These are phyloP conservation scores for Bombus terrestris DNA, from an alignment of 1,140 invertebrate species.

Conservation along the genomic window DNA sequence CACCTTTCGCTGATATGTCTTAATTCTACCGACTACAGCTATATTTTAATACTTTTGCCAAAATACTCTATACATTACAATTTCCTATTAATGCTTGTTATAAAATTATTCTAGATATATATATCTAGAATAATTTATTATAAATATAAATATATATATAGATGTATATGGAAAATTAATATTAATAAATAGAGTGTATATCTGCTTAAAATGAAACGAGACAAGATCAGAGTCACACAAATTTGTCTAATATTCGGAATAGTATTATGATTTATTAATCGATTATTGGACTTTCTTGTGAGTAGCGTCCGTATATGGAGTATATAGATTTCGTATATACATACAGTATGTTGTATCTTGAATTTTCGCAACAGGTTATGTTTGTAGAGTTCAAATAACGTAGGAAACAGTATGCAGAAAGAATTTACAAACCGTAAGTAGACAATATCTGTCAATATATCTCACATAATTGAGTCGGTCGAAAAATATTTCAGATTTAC, in stretches of 20 bases:
- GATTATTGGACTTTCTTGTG: background rate
- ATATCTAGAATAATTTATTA: no score
- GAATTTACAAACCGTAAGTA: background rate
- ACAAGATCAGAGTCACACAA: no score
- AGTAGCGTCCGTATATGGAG: background rate
- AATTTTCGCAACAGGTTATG: constrained; percentile 40
- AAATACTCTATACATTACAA: background rate
- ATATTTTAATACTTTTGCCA: background rate
- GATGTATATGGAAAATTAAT: background rate
- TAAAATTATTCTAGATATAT: background rate
- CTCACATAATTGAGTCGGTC: background rate
- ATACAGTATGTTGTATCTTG: background rate
- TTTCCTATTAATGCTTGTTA: background rate
- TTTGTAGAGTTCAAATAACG: background rate
- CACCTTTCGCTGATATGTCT: background rate
- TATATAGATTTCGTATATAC: background rate
- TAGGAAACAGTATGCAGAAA: background rate
- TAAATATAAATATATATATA: no score
- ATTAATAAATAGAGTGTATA: background rate
- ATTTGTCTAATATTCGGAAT: background rate
- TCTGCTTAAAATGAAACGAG: background rate
- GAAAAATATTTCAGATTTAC: background rate
- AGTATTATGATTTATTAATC: no score
- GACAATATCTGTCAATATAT: background rate
- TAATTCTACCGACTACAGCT: background rate